Base-by-base conservation (phyloP, 2,888 invertebrate species). In the Dryocosmus kuriphilus region DNA sequence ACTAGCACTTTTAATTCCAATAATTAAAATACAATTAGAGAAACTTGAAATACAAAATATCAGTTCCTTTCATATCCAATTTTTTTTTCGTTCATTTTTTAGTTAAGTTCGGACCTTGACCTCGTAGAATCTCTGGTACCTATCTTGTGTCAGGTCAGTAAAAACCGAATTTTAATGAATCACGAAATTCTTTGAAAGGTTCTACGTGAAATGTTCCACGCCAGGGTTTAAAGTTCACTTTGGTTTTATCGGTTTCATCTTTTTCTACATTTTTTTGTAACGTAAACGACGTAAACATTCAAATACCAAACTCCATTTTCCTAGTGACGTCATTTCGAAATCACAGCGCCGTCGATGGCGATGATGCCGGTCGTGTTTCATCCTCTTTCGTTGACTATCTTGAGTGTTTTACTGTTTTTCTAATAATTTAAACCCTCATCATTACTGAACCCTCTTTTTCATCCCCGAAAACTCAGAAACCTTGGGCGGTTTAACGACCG, bases 271-370 rank as follows among this genome's bases (percentile, higher is more conserved):
- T n/a, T n/a, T n/a, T n/a, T n/a, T n/a, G n/a, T n/a, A n/a, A n/a
- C n/a, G n/a, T n/a, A n/a, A n/a, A n/a, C n/a, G n/a, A 27, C 27
- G 60, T 60, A 60, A 60, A 60, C 60, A 60, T 60, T 27, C 16
- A 16, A 60, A 60, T 60, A 24, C 60, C 16, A 60, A 27, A 60
- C 27, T 27, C 27, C 27, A 60, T 60, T 60, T 60, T 27, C 6
- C 6, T 16, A 60, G 16, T 60, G 60, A 60, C 60, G 60, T 60
- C 60, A 60, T 27, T 24, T 60, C 22, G 4, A n/a, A 22, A 55
- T n/a, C 11, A 9, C n/a, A 55, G 22, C 22, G 55, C 55, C 55
- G 22, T 11, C 22, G 16, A 41, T 41, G 4, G 16, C 41, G 41
- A 16, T 16, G 41, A 55, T 55, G 60, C 60, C 60, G 60, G 60